phyloP scores from a whole-genome alignment of 2,797 vertebrate genomes.

The Peromyscus melanophrys region DNA sequence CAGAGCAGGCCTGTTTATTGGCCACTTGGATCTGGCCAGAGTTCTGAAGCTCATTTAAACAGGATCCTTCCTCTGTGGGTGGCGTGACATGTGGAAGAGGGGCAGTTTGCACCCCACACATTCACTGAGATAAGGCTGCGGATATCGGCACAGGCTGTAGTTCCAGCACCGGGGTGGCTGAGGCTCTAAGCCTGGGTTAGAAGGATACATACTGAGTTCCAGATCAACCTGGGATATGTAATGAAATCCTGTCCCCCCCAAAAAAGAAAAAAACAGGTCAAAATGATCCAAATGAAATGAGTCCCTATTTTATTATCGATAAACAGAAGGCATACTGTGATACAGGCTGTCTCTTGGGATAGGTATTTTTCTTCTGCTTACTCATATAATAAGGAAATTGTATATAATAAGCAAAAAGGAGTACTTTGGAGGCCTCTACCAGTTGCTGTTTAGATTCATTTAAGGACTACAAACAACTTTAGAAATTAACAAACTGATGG shows the following conservation, averaged over 20 bases:
- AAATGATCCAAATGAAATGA: background rate
- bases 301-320: background rate
- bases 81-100: background rate
- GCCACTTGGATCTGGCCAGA: background rate
- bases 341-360: background rate
- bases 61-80: background rate
- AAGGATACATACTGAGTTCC: background rate
- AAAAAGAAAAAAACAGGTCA: background rate
- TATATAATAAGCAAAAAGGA: background rate
- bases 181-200: background rate
- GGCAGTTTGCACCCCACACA: background rate
- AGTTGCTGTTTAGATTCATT: background rate
- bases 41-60: background rate
- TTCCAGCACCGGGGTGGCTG: background rate
- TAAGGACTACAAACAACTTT: background rate
- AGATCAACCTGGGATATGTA: background rate
- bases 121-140: background rate
- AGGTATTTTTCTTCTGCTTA: constrained; percentile 20
- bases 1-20: background rate
- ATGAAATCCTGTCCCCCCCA: background rate
- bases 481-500: background rate
- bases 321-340: background rate
- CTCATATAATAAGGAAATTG: background rate
- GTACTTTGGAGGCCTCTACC: background rate
- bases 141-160: background rate